Conservation (phyloP, 2,113 vertebrate genomes). For the Lepus europaeus region DNA sequence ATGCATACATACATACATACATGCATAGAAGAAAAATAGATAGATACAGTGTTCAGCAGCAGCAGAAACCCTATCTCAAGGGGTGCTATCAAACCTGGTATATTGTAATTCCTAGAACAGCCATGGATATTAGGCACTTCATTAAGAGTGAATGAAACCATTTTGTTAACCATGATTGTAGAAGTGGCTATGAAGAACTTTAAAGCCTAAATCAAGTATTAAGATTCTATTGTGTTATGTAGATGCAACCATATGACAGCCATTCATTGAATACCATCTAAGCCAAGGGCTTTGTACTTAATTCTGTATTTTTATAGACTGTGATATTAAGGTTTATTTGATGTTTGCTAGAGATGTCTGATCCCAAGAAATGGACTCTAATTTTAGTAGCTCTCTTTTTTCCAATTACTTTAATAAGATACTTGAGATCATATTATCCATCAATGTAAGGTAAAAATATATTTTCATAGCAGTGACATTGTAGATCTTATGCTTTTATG, state of each 20-base stretch:
- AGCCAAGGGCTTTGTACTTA: not conserved
- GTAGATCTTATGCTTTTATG: not conserved
- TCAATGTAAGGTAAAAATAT: slow-evolving; percentile 3
- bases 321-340: not conserved
- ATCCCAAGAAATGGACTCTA: not conserved
- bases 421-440: not conserved
- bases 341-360: slow-evolving; percentile 1
- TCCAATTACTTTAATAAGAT: not conserved
- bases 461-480: slow-evolving; percentile 33
- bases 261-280: not conserved
- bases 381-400: not conserved
- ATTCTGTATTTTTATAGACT: not conserved
- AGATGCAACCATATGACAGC: not conserved
- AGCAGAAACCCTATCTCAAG: not conserved
- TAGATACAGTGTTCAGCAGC: not conserved
- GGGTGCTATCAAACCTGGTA: not conserved
- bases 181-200: slow-evolving; percentile 6
- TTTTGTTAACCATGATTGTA: not conserved
- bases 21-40: not conserved
- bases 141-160: not conserved
- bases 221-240: not conserved
- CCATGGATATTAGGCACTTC: not conserved
- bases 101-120: not conserved
- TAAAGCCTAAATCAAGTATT: not conserved
- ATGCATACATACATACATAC: not conserved